Base-by-base conservation (phyloP, 2,888 invertebrate species). In the Drosophila dives region DNA sequence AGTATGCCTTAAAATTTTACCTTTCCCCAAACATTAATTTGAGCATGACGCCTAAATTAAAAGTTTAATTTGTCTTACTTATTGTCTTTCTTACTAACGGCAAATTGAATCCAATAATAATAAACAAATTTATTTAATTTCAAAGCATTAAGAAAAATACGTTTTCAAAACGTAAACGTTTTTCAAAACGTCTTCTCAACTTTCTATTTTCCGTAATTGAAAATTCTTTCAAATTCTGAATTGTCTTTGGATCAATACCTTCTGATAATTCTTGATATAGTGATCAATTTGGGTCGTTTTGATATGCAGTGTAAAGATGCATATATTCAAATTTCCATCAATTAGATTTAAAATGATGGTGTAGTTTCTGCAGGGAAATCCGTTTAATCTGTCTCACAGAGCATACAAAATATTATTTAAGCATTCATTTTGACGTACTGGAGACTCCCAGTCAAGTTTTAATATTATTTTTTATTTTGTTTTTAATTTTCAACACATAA, bases 401-500 rank as follows among this genome's bases (percentile, higher is more conserved):
- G 7, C 4, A 45, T 15, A 4, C 8, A 20, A 45, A 45, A 4
- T 23, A 45, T 2, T 23, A 45, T 12, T 20, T 10, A 15, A 23
- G 15, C 17, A 34, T 40, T n/a, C 10, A 50, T 36, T 64, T 64
- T 29, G 59, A 63, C 45, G 34, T 33, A 68, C 53, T 59, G 67
- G 33, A 49, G 54, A 66, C 51, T 45, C 66, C 54, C 59, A 66
- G 72, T 62, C 54, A 34, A 20, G 33, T 49, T 70, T 56, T 70
- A 70, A 42, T 67, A 10, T 34, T 49, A 12, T 36, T 53, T 62
- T 15, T 53, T 40, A 15, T 42, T 60, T 55, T 58, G 5, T 49
- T 53, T 59, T 61, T n/a, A 17, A 45, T 36, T 69, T 55, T 60
- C 61, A 67, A 53, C 64, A 81, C 55, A 54, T 59, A 81, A 77